Evolutionary conservation across 2,113 vertebrate genomes (phyloP).

Genomic region (Hylia prasina): DNA sequence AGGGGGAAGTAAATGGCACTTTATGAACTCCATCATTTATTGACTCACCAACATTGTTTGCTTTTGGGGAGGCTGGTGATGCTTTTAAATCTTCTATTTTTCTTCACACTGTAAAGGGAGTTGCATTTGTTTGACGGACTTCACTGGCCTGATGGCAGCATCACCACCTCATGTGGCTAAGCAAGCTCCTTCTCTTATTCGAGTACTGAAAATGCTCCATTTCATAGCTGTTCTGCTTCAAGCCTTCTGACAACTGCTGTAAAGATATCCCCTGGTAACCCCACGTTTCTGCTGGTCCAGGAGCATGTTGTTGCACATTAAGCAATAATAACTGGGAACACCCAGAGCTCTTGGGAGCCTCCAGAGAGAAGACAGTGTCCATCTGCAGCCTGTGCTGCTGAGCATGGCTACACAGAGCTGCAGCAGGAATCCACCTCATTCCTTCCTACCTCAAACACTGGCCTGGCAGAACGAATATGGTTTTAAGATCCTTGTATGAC

Average conservation of each 20-base stretch:
- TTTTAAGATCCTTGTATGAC: background rate
- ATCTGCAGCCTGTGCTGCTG: background rate
- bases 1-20: slow-evolving; percentile 45
- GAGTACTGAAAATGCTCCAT: background rate
- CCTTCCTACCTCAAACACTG: background rate
- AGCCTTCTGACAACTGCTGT: background rate
- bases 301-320: background rate
- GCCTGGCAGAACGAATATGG: background rate
- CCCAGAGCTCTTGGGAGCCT: background rate
- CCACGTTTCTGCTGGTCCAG: background rate
- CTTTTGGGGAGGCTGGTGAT: slow-evolving; percentile 32
- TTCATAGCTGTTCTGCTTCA: background rate
- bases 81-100: slow-evolving; percentile 26
- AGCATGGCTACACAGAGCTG: background rate
- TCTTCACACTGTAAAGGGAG: background rate
- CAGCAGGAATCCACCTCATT: background rate
- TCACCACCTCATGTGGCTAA: background rate
- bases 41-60: slow-evolving; percentile 54
- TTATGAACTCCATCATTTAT: slow-evolving; percentile 71
- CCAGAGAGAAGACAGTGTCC: background rate
- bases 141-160: background rate
- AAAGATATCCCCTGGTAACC: background rate
- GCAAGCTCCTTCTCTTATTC: background rate
- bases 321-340: background rate
- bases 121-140: background rate